Conservation (phyloP, 2,113 vertebrate species). For the Elephas maximus region DNA sequence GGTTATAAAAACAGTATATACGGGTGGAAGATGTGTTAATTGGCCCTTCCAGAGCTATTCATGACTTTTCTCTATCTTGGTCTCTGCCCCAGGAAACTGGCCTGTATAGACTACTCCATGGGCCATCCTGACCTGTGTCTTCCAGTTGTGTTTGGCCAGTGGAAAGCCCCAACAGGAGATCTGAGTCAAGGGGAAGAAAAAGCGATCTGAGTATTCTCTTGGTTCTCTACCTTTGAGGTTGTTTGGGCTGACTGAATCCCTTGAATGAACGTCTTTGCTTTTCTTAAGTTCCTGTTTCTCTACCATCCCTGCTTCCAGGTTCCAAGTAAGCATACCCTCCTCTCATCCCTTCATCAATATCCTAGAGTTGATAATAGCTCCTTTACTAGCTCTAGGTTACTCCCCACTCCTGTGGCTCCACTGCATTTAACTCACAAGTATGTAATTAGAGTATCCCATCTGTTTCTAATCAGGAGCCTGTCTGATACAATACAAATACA, state of each 20-base stretch:
- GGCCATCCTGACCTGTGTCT: neutral
- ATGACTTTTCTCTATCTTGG: neutral
- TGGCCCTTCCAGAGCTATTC: neutral
- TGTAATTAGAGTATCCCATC: neutral
- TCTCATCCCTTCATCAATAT: neutral
- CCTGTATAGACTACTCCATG: too few species aligned
- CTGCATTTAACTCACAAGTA: neutral
- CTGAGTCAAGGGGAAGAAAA: neutral
- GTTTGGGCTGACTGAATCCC: neutral
- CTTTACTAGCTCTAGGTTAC: neutral
- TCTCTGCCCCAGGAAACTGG: neutral
- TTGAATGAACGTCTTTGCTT: neutral
- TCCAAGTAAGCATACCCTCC: neutral
- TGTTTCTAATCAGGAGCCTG: neutral
- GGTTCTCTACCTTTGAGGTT: too few species aligned
- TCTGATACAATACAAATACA: neutral
- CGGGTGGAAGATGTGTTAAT: neutral
- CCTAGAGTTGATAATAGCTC: neutral
- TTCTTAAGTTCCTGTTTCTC: neutral
- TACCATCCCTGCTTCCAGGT: neutral
- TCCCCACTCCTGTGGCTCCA: accelerated
- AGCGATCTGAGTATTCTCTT: neutral
- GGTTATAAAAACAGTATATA: neutral
- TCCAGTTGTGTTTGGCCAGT: neutral
- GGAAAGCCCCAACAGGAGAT: neutral